A percentile compares a stretch with the other conserved stretches of the same genome.
Evolutionary conservation across 1,140 invertebrate genomes (phyloP).

Genomic region (Drosophila insularis): DNA sequence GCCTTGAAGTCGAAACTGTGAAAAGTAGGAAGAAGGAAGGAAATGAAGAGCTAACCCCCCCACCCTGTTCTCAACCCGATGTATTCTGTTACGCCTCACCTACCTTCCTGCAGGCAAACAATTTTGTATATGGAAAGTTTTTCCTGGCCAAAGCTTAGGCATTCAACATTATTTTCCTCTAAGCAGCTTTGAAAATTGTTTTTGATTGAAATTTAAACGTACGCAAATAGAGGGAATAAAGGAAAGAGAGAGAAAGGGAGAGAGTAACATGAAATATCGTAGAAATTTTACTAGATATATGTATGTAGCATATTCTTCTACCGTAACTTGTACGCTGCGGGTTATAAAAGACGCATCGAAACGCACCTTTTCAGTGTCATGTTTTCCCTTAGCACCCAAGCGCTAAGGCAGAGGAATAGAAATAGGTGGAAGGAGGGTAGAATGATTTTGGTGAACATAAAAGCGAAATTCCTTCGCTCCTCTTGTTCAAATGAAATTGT

Average conservation of each 20-base stretch:
- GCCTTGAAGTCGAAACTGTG: conserved; percentile 26
- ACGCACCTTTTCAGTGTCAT: conserved; percentile 10
- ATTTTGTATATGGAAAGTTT: conserved; percentile 5
- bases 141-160: not conserved
- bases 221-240: conserved; percentile 30
- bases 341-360: not conserved
- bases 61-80: not conserved
- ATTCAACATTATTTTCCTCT: conserved; percentile 14
- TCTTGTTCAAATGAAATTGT: conserved; percentile 76
- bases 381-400: conserved; percentile 3
- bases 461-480: conserved; percentile 65
- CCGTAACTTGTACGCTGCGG: not conserved
- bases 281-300: conserved; percentile 1
- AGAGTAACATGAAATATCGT: not conserved
- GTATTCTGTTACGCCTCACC: not conserved
- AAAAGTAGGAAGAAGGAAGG: conserved; percentile 24
- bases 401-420: conserved; percentile 9
- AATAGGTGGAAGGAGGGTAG: not conserved
- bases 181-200: conserved; percentile 65
- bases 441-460: conserved; percentile 49
- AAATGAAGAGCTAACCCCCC: not conserved
- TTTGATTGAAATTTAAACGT: conserved; percentile 74
- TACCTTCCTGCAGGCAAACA: not conserved
- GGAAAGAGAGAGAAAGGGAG: not conserved
- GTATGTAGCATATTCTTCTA: not conserved